Percentiles rank a stretch among this genome's conserved stretches.
Conservation (phyloP, 2,797 vertebrate genomes). For the Hydrolagus colliei region DNA sequence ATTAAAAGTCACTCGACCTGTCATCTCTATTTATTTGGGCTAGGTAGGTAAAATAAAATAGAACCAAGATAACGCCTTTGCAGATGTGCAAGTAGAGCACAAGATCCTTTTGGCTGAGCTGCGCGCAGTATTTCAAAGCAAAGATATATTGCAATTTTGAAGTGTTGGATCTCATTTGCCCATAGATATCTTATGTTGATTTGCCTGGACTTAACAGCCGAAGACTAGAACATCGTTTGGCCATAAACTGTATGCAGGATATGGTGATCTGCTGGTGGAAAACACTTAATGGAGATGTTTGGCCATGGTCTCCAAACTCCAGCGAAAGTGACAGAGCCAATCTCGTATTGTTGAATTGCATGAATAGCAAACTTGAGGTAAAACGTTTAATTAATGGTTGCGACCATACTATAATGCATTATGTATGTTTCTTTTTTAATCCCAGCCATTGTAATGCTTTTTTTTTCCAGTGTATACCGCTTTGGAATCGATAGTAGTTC, state of each 20-base stretch:
- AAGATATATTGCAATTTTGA: not conserved
- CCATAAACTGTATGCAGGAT: slow-evolving; percentile 70
- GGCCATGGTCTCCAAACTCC: slow-evolving; percentile 76
- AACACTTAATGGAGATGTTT: slow-evolving; percentile 58
- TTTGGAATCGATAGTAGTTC: not conserved
- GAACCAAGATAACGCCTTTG: not conserved
- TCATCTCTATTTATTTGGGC: not conserved
- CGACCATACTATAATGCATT: not conserved
- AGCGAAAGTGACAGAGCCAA: slow-evolving; percentile 70
- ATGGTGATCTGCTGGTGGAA: slow-evolving; percentile 82
- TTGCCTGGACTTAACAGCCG: slow-evolving; percentile 56
- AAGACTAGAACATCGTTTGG: slow-evolving; percentile 57
- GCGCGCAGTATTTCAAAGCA: not conserved
- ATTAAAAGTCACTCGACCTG: not conserved
- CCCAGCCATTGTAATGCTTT: not conserved
- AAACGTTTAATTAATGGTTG: slow-evolving; percentile 34
- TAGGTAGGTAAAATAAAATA: not conserved
- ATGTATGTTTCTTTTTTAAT: not conserved
- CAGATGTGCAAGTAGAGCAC: not conserved
- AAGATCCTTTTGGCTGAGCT: not conserved
- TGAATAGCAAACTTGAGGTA: slow-evolving; percentile 73
- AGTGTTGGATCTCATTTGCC: not conserved
- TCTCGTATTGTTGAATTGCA: slow-evolving; percentile 71
- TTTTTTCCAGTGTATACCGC: not conserved
- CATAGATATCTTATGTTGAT: slow-evolving; percentile 70